Base-by-base conservation (phyloP, 1,140 invertebrate species). In the honey bee (Apis mellifera) region DNA sequence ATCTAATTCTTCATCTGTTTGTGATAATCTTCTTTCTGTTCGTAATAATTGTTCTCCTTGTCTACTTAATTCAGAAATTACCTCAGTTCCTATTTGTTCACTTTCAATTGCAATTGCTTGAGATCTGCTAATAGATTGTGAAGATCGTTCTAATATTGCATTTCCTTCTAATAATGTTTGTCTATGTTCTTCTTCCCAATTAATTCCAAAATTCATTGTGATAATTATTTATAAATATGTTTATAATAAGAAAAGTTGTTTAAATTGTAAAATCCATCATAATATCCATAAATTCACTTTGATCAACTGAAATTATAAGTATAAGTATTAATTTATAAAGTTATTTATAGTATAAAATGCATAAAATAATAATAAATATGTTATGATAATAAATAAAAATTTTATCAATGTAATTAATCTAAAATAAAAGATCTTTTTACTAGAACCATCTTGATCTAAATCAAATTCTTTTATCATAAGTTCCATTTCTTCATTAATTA, bases 61-160 rank as follows among this genome's bases (percentile, higher is more conserved):
- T 78, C 91, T 92, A 3, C 95, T 95, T 42, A 97, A 90, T 88
- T 97, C 96, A 73, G 95, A 94, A n/a, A 97, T 94, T 12, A 97
- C 97, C 90, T 97, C 96, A 8, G 95, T 96, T 1, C 97, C 97
- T 85, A 98, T 95, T 89, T 96, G 95, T 92, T 98, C 97, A 0
- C 97, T 97, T 91, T 98, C 97, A 13, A 96, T 94, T 19, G 97
- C 97, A 69, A 97, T 95, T 87, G 95, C 95, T 83, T 97, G 96
- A 4, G 97, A 96, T 82, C 97, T 94, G 3, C 95, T 94, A 19
- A 97, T 94, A 84, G 96, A 96, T 57, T 96, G 95, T 1, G 95
- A 94, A 9, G 96, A 95, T 78, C 96, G 92, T 83, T 96, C 95
- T 9, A 97, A 89, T n/a, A 94, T 92, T 79, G 94, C 93, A 82